Percentiles rank a stretch among this genome's conserved stretches.
Conservation (phyloP, 2,888 invertebrate genomes). For the Drosophila planitibia region DNA sequence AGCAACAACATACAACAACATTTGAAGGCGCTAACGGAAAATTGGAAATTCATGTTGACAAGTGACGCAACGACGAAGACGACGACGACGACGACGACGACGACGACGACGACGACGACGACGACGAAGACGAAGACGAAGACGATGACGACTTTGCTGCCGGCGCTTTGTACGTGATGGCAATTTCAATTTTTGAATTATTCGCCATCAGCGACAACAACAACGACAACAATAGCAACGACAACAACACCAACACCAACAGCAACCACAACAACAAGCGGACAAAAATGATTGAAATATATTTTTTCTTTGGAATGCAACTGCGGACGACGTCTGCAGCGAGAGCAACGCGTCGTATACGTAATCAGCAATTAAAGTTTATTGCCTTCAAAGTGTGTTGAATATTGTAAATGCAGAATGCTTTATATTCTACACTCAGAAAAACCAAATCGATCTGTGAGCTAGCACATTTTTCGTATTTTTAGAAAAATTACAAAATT, state of each 20-base stretch:
- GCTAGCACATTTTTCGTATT: not conserved
- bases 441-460: not conserved
- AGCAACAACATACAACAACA: constrained; percentile 30
- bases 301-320: constrained; percentile 33
- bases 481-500: not conserved
- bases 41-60: constrained; percentile 80
- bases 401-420: constrained; percentile 15
- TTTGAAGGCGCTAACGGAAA: constrained; percentile 52
- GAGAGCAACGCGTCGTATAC: constrained; percentile 37
- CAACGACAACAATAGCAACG: constrained; percentile 14
- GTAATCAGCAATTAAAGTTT: constrained; percentile 73
- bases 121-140: too few relatives aligned
- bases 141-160: constrained; percentile 48
- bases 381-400: constrained; percentile 60
- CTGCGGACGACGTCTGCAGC: not conserved
- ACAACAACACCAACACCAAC: not conserved
- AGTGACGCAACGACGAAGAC: constrained; percentile 57
- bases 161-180: constrained; percentile 68
- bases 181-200: constrained; percentile 73
- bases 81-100: not conserved
- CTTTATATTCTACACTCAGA: not conserved
- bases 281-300: constrained; percentile 58
- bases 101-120: constrained; percentile 17
- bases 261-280: constrained; percentile 12
- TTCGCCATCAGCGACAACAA: constrained; percentile 31